Percentiles rank a stretch among this genome's conserved stretches.
phyloP scores from a whole-genome alignment of 2,888 invertebrate genomes.

The Tryphoninae sp. region DNA sequence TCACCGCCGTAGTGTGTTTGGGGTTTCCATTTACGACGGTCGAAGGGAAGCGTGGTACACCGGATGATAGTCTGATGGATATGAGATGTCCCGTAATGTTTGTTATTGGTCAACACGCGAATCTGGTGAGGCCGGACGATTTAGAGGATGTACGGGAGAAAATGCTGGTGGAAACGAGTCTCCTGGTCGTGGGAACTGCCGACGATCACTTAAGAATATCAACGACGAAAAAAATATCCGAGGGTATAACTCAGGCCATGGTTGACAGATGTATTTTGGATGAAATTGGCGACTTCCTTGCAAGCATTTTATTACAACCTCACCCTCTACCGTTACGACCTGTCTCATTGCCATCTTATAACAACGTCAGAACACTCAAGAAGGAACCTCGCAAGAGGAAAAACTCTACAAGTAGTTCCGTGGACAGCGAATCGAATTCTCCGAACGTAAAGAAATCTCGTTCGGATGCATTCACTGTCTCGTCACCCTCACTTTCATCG shows the following conservation, averaged over 20 bases:
- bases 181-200: slow-evolving; percentile 90
- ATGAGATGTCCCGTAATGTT: slow-evolving; percentile 89
- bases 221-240: slow-evolving; percentile 87
- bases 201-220: slow-evolving; percentile 89
- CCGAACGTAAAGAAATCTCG: slow-evolving; percentile 81
- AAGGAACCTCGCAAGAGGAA: slow-evolving; percentile 81
- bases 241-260: slow-evolving; percentile 90
- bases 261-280: slow-evolving; percentile 90
- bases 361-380: slow-evolving; percentile 70
- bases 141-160: slow-evolving; percentile 89
- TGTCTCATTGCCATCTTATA: slow-evolving; percentile 66
- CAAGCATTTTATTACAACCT: slow-evolving; percentile 83
- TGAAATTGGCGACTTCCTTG: slow-evolving; percentile 86
- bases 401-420: slow-evolving; percentile 82
- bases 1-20: slow-evolving; percentile 89
- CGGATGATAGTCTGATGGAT: slow-evolving; percentile 89
- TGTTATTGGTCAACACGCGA: slow-evolving; percentile 89
- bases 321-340: slow-evolving; percentile 83
- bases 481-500: slow-evolving; percentile 57
- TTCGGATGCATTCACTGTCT: slow-evolving; percentile 73
- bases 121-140: slow-evolving; percentile 86
- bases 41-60: slow-evolving; percentile 88
- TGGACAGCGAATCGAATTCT: slow-evolving; percentile 82
- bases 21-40: slow-evolving; percentile 90
- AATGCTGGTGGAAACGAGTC: slow-evolving; percentile 89